Percentiles rank a stretch among this genome's conserved stretches.
Evolutionary conservation across 2,888 invertebrate genomes (phyloP).

Genomic region (Eulithis testata): DNA sequence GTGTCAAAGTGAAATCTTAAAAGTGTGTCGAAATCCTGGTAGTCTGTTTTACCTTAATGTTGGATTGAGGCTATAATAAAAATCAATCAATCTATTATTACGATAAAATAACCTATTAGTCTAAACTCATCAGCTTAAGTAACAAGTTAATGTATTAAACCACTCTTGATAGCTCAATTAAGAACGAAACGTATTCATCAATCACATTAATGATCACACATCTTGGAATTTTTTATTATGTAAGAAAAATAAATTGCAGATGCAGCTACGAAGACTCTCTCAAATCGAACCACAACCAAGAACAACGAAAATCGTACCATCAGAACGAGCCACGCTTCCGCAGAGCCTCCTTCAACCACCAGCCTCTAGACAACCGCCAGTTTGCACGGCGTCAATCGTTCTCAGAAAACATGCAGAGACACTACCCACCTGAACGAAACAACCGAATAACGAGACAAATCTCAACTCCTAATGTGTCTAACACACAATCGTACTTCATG

Average conservation of each 20-base stretch:
- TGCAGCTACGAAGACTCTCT: slow-evolving; percentile 93
- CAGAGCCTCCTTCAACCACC: slow-evolving; percentile 74
- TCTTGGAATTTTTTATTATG: too few relatives aligned
- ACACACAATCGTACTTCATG: slow-evolving; percentile 69
- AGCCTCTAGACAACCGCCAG: slow-evolving; percentile 64
- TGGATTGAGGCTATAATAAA: too few relatives aligned
- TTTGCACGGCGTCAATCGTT: slow-evolving; percentile 72
- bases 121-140: too few relatives aligned
- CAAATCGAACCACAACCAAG: slow-evolving; percentile 86
- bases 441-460: slow-evolving; percentile 64
- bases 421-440: slow-evolving; percentile 68
- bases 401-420: slow-evolving; percentile 74
- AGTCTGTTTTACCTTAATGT: too few relatives aligned
- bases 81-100: too few relatives aligned
- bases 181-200: too few relatives aligned
- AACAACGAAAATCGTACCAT: slow-evolving; percentile 57
- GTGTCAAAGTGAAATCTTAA: too few relatives aligned
- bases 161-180: too few relatives aligned
- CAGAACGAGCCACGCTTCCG: slow-evolving; percentile 65
- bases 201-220: too few relatives aligned
- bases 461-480: slow-evolving; percentile 72
- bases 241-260: slow-evolving; percentile 59
- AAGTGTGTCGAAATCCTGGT: too few relatives aligned
- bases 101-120: too few relatives aligned
- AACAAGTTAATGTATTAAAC: too few relatives aligned